phyloP scores from a whole-genome alignment of 2,797 vertebrate species.

The Sebastiscus tertius region DNA sequence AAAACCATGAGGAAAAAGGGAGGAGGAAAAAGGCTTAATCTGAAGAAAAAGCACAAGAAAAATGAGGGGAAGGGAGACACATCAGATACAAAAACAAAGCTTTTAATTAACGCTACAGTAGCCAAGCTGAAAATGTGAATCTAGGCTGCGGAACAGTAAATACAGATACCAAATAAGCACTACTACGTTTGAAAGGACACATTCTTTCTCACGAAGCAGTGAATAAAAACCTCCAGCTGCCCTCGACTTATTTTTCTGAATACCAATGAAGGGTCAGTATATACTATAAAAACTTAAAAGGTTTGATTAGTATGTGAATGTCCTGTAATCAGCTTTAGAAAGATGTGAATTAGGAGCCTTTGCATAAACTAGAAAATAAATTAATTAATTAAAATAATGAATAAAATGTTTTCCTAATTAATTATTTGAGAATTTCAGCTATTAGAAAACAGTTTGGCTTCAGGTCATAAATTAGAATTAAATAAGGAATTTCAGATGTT shows the following conservation, averaged over 20 bases:
- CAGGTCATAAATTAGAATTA: neutral
- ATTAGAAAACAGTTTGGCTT: neutral
- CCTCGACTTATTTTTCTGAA: neutral
- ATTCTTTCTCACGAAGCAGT: neutral
- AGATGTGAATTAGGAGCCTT: neutral
- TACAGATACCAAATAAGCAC: neutral
- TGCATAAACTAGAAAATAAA: neutral
- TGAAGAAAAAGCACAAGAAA: neutral
- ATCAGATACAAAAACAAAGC: neutral
- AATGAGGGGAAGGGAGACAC: neutral
- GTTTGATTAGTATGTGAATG: neutral
- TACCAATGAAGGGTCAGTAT: neutral
- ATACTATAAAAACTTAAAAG: neutral
- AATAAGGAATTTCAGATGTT: constrained; percentile 5
- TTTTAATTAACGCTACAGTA: neutral
- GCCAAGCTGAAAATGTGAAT: constrained; percentile 1
- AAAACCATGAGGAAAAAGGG: neutral
- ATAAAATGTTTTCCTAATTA: neutral
- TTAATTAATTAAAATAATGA: neutral
- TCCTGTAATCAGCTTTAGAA: neutral
- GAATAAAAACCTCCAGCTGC: neutral
- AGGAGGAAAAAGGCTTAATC: neutral
- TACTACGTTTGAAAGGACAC: neutral
- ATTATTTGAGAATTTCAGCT: neutral
- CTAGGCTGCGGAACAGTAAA: neutral